Base-by-base conservation (phyloP, 2,888 invertebrate species). In the Pycnomerus fuliginosus region DNA sequence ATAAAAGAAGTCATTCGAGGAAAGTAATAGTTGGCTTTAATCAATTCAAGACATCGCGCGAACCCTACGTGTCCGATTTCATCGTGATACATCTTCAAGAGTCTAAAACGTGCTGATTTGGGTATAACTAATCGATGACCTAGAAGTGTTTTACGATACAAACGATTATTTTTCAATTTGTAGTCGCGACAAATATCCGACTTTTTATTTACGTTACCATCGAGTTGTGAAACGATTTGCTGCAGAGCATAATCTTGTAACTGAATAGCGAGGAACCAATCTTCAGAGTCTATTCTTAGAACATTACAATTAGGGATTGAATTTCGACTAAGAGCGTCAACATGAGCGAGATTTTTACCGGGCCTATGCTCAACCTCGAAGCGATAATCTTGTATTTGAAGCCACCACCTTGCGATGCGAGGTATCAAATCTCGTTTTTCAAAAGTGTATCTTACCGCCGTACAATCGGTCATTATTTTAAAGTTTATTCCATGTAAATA, bases 31-130 rank as follows among this genome's bases (percentile, higher is more conserved):
- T n/a, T n/a, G n/a, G n/a, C n/a, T n/a, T n/a, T n/a, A n/a, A n/a
- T n/a, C n/a, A n/a, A n/a, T n/a, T n/a, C n/a, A n/a, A n/a, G n/a
- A n/a, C n/a, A n/a, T n/a, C n/a, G n/a, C n/a, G n/a, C n/a, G n/a
- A n/a, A n/a, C n/a, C n/a, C n/a, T n/a, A n/a, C n/a, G 39, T 65
- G 60, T 1, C 64, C 64, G 5, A 63, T 58, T 0, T 63, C 54
- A 42, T 65, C 62, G 36, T 64, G 64, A 25, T 58, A 47, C 53
- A 53, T 61, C 24, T 57, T 59, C 1, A 61, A 5, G 3, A 65
- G 30, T 28, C 44, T 60, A 55, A 58, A 65, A 4, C 60, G 38
- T 16, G 56, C 55, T 2, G 11, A n/a, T 3, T n/a, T 14, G 0
- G 61, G 62, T 0, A 64, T 60, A 13, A 58, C 56, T 3, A 62